Evolutionary conservation across 2,888 invertebrate genomes (phyloP), one percentile per base, ranked within the genome.

Genomic region (Stenichneumon culpator): DNA sequence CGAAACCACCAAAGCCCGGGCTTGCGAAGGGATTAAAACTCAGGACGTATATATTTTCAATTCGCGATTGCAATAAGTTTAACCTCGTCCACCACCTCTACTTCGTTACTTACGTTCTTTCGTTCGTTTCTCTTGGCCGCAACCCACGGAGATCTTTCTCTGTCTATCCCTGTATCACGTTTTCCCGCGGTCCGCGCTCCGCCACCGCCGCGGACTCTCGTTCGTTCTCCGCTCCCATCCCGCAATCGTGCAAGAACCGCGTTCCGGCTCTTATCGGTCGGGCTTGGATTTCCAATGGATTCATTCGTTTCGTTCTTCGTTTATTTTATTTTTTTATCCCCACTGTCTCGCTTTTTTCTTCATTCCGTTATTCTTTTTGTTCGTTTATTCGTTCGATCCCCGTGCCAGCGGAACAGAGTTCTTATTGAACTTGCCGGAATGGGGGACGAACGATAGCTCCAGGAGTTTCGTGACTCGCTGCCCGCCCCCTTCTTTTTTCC

Each of bases 1-100:
- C 65, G 32, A n/a, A 52, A 7, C 14, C 22, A 36, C 16, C 69
- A 44, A 54, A 73, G 50, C 63, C 11, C 69, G 54, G 28, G 80
- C 74, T 77, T 54, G 68, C 60, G 47, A 32, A 39, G 39, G 70
- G 74, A 83, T 80, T 83, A 86, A 83, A 83, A 81, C 69, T 47
- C 60, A 32, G 72, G 69, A 50, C 73, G 50, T 91, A 91, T 87
- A 89, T 90, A 90, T 91, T 91, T 92, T 91, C 90, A 91, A 92
- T 92, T 89, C 89, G 88, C 90, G 87, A 88, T 89, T 89, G 90
- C 89, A 89, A 90, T 90, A 91, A 92, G 89, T 91, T 91, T 89
- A 88, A 88, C 88, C 88, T 87, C 88, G 86, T 86, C 80, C 82
- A 79, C 86, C 74, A 79, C 74, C 74, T 72, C 72, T 88, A 88